Conservation (phyloP, 2,888 invertebrate genomes). For the Trichogramma dendrolimi region DNA sequence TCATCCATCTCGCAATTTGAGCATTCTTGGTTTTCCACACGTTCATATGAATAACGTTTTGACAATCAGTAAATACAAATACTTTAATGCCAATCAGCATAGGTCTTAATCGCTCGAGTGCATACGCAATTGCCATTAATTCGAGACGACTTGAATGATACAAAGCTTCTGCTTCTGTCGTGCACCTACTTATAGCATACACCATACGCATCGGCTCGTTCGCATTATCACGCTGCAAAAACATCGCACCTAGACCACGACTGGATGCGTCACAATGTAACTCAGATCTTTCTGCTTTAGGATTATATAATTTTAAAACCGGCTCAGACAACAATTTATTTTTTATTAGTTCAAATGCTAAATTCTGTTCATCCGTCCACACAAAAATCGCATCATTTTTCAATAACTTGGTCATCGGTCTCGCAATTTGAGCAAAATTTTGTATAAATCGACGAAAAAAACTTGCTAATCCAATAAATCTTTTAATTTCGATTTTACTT, state of each 20-base stretch:
- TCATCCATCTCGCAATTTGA: conserved; percentile 6
- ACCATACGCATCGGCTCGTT: too few species aligned
- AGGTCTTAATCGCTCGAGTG: too few species aligned
- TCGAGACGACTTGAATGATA: too few species aligned
- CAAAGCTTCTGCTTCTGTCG: too few species aligned
- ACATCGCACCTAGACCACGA: neutral
- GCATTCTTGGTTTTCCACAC: neutral
- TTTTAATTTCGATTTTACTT: neutral
- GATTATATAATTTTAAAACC: neutral
- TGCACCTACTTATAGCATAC: too few species aligned
- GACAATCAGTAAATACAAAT: conserved; percentile 1
- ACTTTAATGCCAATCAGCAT: neutral
- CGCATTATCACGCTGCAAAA: too few species aligned
- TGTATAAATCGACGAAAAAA: neutral
- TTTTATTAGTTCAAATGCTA: neutral
- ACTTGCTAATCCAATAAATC: neutral
- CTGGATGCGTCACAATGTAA: neutral
- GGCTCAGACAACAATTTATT: neutral
- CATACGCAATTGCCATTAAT: neutral
- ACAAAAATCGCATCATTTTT: neutral
- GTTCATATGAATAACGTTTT: neutral
- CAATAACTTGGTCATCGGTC: neutral
- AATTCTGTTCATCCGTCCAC: neutral
- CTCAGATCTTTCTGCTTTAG: neutral
- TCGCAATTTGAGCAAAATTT: neutral